Evolutionary conservation across 2,797 vertebrate genomes (phyloP).

Genomic region (Benthosema pterotum): DNA sequence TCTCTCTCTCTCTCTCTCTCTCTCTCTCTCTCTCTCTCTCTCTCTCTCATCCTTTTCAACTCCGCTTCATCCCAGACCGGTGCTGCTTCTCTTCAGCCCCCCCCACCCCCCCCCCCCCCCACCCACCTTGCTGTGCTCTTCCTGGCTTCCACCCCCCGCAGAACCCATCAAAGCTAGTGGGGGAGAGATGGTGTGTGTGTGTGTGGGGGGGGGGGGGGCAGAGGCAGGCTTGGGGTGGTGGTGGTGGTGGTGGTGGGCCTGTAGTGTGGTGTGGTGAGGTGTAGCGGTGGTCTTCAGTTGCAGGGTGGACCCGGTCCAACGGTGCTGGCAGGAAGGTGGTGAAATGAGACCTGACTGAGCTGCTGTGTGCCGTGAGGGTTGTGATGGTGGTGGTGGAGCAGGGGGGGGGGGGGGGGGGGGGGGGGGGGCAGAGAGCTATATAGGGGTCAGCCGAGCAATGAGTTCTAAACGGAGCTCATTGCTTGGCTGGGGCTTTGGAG

Average conservation of each 20-base stretch:
- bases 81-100: constrained; percentile 1
- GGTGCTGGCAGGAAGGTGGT: constrained; percentile 61
- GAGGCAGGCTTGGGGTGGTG: constrained; percentile 60
- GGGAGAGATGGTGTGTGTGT: no score
- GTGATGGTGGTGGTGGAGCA: no score
- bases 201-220: constrained; percentile 68
- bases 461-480: constrained; percentile 51
- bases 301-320: constrained; percentile 59
- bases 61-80: not conserved
- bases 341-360: constrained; percentile 74
- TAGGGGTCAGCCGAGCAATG: constrained; percentile 70
- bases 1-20: not conserved
- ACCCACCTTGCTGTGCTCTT: constrained; percentile 13
- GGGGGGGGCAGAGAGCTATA: constrained; percentile 53
- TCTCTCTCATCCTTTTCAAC: constrained; percentile 3
- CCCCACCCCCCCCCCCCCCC: constrained; percentile 18
- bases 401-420: constrained; percentile 49
- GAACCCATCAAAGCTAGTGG: constrained; percentile 62
- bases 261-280: constrained; percentile 39
- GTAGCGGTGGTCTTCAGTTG: constrained; percentile 64
- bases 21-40: not conserved
- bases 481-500: constrained; percentile 54
- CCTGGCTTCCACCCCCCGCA: constrained; percentile 33
- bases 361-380: no score
- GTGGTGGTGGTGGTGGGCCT: no score